These are phyloP conservation scores for Syrrhaptes paradoxus DNA, from an alignment of 2,113 vertebrate species.

Conservation along the genomic window DNA sequence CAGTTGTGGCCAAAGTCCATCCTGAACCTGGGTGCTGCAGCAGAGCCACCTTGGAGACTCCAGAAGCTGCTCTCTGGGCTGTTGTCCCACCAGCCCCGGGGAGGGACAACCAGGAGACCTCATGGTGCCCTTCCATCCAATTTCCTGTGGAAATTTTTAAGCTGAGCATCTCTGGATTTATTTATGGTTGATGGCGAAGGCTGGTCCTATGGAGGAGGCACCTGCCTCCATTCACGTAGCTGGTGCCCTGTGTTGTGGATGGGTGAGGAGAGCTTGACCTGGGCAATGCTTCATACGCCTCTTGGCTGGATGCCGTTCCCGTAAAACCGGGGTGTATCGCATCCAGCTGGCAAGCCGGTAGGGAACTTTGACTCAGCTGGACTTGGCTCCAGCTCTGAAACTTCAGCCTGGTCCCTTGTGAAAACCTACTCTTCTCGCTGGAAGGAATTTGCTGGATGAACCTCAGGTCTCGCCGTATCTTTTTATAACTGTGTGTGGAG, in stretches of 20 bases:
- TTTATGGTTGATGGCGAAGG: neutral
- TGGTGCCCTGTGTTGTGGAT: fast-evolving
- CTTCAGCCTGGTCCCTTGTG: neutral
- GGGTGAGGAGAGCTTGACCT: neutral
- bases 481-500: slow-evolving; percentile 3
- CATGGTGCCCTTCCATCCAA: neutral
- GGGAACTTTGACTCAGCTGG: slow-evolving; percentile 32
- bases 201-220: fast-evolving
- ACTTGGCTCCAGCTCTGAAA: neutral
- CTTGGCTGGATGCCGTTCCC: neutral
- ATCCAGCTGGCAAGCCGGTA: slow-evolving; percentile 11
- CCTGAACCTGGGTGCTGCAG: neutral
- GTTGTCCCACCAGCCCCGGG: neutral
- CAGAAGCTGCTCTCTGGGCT: neutral
- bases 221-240: neutral
- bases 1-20: neutral
- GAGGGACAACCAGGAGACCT: neutral
- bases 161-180: neutral
- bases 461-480: neutral
- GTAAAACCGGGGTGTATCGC: neutral
- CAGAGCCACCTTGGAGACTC: neutral
- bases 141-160: neutral
- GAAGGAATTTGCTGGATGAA: neutral
- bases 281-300: neutral
- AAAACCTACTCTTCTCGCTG: neutral